These are phyloP conservation scores for Ladona fulva DNA, from an alignment of 1,140 invertebrate genomes.

Conservation along the genomic window DNA sequence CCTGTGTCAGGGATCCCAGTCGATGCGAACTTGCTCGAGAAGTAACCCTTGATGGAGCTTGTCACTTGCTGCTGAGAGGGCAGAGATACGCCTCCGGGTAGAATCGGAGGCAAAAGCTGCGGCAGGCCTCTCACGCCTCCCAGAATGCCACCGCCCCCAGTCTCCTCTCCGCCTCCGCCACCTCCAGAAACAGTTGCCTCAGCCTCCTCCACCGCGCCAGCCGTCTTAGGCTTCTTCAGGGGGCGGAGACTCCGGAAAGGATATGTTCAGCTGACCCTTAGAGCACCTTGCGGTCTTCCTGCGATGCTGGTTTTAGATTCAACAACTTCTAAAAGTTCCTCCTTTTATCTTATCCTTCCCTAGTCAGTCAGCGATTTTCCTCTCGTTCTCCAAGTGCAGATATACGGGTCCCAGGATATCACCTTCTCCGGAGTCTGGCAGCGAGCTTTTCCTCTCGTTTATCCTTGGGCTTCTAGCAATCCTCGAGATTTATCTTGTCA, in stretches of 20 bases:
- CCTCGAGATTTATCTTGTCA: too few species aligned
- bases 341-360: too few species aligned
- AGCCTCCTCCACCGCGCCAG: neutral
- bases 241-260: neutral
- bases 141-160: neutral
- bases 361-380: too few species aligned
- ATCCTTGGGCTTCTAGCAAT: too few species aligned
- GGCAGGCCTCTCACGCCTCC: neutral
- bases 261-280: neutral
- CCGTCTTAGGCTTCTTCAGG: neutral
- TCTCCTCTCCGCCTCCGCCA: neutral
- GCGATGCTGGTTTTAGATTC: too few species aligned
- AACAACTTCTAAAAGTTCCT: too few species aligned
- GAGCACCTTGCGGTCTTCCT: neutral
- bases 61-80: neutral
- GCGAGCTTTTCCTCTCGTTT: too few species aligned
- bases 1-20: conserved; percentile 1
- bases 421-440: too few species aligned
- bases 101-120: neutral
- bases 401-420: too few species aligned
- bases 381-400: too few species aligned
- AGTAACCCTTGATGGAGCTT: conserved; percentile 3
- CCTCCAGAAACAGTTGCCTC: neutral
- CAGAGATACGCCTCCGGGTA: neutral
- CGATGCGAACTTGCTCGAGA: neutral